These are phyloP conservation scores for Petaurus breviceps DNA, from an alignment of 2,113 vertebrate genomes.

Conservation along the genomic window DNA sequence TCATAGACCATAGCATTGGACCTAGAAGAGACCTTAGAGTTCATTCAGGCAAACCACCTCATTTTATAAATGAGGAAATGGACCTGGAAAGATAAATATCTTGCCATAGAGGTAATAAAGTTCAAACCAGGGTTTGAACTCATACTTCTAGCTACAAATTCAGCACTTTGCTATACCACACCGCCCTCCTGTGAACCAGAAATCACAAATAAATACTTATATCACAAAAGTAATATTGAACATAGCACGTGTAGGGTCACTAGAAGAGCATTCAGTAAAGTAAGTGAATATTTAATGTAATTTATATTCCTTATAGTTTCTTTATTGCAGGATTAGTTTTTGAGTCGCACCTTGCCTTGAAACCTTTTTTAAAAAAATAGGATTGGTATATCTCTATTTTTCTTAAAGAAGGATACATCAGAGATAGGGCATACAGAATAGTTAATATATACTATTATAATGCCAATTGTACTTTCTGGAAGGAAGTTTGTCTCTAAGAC, in stretches of 20 bases:
- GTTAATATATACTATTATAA: fast-evolving
- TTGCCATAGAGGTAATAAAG: not conserved
- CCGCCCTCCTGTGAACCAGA: not conserved
- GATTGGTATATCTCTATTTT: not conserved
- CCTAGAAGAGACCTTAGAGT: not conserved
- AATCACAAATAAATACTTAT: not conserved
- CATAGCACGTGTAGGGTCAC: not conserved
- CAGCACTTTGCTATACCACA: not conserved
- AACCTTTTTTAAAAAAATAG: not conserved
- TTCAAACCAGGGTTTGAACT: not conserved
- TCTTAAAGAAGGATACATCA: not conserved
- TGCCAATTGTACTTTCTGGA: not conserved
- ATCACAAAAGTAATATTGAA: not conserved
- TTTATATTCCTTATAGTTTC: fast-evolving
- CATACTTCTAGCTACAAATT: not conserved
- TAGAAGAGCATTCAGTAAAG: not conserved
- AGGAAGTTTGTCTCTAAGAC: not conserved
- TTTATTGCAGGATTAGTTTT: not conserved
- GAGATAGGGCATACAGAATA: not conserved
- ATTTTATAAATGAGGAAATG: not conserved
- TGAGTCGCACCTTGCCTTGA: not conserved
- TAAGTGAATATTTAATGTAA: not conserved
- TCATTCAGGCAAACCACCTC: not conserved
- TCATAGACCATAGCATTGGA: not conserved
- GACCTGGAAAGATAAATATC: not conserved